Conservation (phyloP, 2,797 vertebrate genomes). For the Selene dorsalis region DNA sequence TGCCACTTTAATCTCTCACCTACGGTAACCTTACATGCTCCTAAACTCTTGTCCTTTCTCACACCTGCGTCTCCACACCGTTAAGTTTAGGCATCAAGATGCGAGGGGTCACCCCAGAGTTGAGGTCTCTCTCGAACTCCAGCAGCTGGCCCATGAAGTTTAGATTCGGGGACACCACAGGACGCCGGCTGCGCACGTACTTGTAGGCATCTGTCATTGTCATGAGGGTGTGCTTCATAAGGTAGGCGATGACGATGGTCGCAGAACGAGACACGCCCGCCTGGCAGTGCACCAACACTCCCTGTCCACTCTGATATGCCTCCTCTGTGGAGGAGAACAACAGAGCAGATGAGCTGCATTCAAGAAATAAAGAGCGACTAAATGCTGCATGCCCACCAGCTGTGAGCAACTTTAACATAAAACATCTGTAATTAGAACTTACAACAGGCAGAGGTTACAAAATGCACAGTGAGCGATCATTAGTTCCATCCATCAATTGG, state of each 20-base stretch:
- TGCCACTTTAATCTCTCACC: conserved; percentile 22
- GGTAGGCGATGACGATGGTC: conserved; percentile 91
- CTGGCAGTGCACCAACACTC: conserved; percentile 91
- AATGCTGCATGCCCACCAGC: no score
- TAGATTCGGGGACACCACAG: conserved; percentile 90
- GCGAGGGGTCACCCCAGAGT: conserved; percentile 89
- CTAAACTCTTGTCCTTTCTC: conserved; percentile 41
- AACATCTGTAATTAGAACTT: no score
- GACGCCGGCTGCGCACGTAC: conserved; percentile 88
- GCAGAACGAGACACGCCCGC: conserved; percentile 91
- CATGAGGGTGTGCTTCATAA: conserved; percentile 95
- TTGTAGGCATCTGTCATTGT: conserved; percentile 93
- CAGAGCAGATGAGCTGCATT: conserved; percentile 23
- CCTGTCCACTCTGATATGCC: conserved; percentile 88
- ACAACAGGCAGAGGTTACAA: no score
- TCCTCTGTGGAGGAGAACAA: conserved; percentile 83
- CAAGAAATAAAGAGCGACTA: no score
- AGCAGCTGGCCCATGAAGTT: conserved; percentile 94
- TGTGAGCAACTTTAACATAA: no score
- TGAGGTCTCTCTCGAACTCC: conserved; percentile 91
- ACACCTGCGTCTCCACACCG: conserved; percentile 89
- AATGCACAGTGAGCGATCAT: no score
- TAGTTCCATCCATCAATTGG: no score
- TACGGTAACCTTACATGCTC: neutral
- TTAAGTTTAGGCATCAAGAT: conserved; percentile 90